Evolutionary conservation across 2,797 vertebrate species (phyloP).

Genomic region (Oreochromis grahami): DNA sequence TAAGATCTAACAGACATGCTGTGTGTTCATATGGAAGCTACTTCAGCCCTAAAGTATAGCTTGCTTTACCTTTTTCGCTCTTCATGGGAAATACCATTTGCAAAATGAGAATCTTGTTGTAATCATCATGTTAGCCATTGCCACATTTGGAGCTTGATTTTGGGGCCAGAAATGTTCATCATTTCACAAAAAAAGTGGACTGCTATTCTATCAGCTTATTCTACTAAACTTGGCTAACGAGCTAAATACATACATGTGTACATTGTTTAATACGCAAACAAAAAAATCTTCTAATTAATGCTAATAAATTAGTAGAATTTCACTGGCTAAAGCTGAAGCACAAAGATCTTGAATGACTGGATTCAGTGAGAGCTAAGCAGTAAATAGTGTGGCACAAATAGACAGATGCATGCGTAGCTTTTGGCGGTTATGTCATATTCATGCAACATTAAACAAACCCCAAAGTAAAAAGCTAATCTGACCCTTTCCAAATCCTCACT

Average conservation of each 20-base stretch:
- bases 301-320: not conserved
- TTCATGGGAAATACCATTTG: not conserved
- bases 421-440: not conserved
- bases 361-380: not conserved
- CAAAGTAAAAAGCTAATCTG: not conserved
- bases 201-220: not conserved
- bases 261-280: not conserved
- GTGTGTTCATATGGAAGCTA: not conserved
- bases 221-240: not conserved
- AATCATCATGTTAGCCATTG: not conserved
- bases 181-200: not conserved
- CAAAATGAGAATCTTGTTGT: not conserved
- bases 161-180: not conserved
- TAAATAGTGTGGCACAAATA: not conserved
- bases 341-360: not conserved
- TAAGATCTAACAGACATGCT: not conserved
- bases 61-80: not conserved
- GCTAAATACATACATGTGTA: not conserved
- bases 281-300: not conserved
- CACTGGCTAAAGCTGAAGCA: not conserved
- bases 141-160: not conserved
- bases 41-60: not conserved
- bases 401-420: not conserved
- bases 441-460: not conserved
- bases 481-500: not conserved